Evolutionary conservation across 2,113 vertebrate species (phyloP).

Genomic region (Rattus norvegicus): GRCr8 NC_086026.1:79965501-79966000

Average conservation of each 20-base stretch:
- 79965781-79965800: neutral
- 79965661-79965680: neutral
- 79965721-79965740: neutral
- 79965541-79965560: neutral
- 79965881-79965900: neutral
- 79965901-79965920: neutral
- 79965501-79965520: fast-evolving
- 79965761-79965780: no score
- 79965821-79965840: neutral
- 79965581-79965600: neutral
- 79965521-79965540: neutral
- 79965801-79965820: neutral
- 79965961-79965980: neutral
- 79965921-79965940: neutral
- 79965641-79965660: neutral
- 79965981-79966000: neutral
- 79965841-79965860: neutral
- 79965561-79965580: neutral
- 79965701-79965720: neutral
- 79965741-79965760: neutral
- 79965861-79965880: neutral
- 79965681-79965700: neutral
- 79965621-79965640: neutral
- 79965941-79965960: neutral
- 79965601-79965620: no score